Evolutionary conservation across 2,113 vertebrate genomes (phyloP).

Genomic region (Nyctereutes procyonoides): DNA sequence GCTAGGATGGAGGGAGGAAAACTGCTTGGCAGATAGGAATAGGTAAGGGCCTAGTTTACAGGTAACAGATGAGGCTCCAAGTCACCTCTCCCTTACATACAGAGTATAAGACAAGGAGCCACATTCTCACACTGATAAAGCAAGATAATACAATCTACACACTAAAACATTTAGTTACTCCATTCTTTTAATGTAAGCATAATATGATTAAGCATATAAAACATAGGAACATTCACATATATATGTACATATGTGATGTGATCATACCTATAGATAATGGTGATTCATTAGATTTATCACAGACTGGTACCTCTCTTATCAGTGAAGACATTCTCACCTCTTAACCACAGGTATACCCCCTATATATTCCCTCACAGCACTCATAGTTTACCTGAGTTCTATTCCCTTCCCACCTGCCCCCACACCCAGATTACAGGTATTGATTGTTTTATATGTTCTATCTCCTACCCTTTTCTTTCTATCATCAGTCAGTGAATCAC

Average conservation of each 20-base stretch:
- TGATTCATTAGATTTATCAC: background rate
- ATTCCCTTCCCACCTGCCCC: background rate
- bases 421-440: background rate
- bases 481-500: background rate
- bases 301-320: background rate
- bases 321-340: background rate
- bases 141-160: background rate
- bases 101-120: background rate
- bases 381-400: background rate
- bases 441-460: background rate
- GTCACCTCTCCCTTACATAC: rapidly evolving
- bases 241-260: background rate
- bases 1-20: background rate
- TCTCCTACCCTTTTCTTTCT: background rate
- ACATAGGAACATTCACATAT: background rate
- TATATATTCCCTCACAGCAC: background rate
- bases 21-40: background rate
- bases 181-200: background rate
- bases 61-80: background rate
- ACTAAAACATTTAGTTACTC: background rate
- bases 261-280: no score
- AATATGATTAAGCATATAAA: background rate
- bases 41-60: background rate
- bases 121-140: background rate
- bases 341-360: background rate